phyloP scores from a whole-genome alignment of 2,888 invertebrate genomes.

The Catocala nupta region DNA sequence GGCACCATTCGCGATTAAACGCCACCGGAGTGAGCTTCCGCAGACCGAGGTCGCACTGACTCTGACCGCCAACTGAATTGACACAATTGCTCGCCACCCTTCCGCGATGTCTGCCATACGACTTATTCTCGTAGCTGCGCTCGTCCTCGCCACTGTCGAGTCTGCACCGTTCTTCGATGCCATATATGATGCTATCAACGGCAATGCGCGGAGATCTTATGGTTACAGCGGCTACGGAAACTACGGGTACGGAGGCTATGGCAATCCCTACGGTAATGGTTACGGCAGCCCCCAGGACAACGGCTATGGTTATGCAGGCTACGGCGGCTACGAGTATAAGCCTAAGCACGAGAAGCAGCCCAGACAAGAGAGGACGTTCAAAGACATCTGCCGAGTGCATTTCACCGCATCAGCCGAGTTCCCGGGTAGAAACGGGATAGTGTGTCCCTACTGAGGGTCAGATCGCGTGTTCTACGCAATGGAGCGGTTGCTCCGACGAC shows the following conservation, averaged over 20 bases:
- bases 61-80: slow-evolving; percentile 81
- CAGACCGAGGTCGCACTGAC: slow-evolving; percentile 76
- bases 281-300: slow-evolving; percentile 35
- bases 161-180: slow-evolving; percentile 82
- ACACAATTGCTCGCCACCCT: slow-evolving; percentile 77
- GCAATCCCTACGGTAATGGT: slow-evolving; percentile 43
- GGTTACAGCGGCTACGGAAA: slow-evolving; percentile 71
- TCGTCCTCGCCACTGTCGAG: slow-evolving; percentile 60
- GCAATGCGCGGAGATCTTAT: slow-evolving; percentile 75
- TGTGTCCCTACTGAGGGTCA: slow-evolving; percentile 89
- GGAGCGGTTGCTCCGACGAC: slow-evolving; percentile 82
- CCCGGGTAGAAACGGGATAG: slow-evolving; percentile 87
- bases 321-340: slow-evolving; percentile 46
- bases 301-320: slow-evolving; percentile 54
- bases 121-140: slow-evolving; percentile 57
- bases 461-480: slow-evolving; percentile 87
- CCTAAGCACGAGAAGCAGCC: slow-evolving; percentile 59
- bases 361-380: slow-evolving; percentile 87
- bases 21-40: slow-evolving; percentile 80
- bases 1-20: slow-evolving; percentile 84
- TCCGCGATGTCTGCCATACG: slow-evolving; percentile 78
- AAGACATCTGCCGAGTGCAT: slow-evolving; percentile 90
- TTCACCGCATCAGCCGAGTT: slow-evolving; percentile 84
- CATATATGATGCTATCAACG: slow-evolving; percentile 79
- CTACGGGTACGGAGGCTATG: slow-evolving; percentile 62